Base-by-base conservation (phyloP, 2,797 vertebrate species). In the Diplodus puntazzo region DNA sequence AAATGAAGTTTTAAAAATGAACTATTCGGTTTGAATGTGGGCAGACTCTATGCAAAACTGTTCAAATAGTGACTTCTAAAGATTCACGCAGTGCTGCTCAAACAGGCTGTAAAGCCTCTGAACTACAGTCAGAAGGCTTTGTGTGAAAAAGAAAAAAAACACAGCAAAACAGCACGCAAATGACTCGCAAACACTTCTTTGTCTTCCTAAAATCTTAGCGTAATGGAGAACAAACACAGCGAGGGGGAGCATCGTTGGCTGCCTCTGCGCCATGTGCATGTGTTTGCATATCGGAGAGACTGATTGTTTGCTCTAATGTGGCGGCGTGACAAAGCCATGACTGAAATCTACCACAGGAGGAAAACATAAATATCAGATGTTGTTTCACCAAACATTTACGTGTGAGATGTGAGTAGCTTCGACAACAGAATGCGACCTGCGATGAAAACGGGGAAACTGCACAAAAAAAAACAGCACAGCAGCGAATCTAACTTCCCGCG, bases 181-280 rank as follows among this genome's bases (percentile, higher is more conserved):
- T 77, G 60, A 85, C 79, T 77, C 58, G 62, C 74, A 88, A 84
- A 91, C 73, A 82, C 7, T n/a, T 61, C 57, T 85, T 81, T 82
- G 81, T 84, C 78, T 5, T 60, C 61, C 43, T 55, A 52, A 79
- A 82, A 81, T 78, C 85, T 80, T 59, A 53, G 13, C 11, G 53
- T 82, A 79, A 90, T 77, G 49, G 21, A 83, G 81, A 83, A 73
- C 91, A 92, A 93, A 92, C 86, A 91, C 69, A 13, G 18, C 48
- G 69, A 76, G 57, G 48, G 61, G 71, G 45, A 79, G 62, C 70
- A 42, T 83, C 66, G 71, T 52, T 43, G 64, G 60, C 74, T 80
- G 69, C 65, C 73, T 73, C 67, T 20, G 67, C 69, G 67, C 72
- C 65, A 43, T 66, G 78, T 78, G 83, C 66, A 42, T 49, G 57